Evolutionary conservation across 1,140 invertebrate species (phyloP).

Genomic region (Hyles euphorbiae): DNA sequence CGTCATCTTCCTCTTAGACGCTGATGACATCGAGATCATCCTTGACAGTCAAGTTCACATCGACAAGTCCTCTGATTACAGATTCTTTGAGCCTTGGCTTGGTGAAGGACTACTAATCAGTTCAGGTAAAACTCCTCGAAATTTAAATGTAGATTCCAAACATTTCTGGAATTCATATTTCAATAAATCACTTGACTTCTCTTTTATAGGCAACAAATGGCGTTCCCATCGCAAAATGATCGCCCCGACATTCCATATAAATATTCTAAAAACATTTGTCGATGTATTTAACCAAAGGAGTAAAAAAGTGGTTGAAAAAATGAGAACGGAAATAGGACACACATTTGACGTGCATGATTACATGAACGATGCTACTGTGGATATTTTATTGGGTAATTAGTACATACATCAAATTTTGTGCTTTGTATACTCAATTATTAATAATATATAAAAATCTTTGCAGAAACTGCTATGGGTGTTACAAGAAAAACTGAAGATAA

Average conservation of each 20-base stretch:
- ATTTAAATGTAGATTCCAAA: neutral
- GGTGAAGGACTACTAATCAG: constrained; percentile 91
- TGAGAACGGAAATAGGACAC: constrained; percentile 79
- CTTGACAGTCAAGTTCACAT: constrained; percentile 85
- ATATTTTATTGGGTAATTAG: constrained; percentile 86
- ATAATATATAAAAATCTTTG: constrained; percentile 14
- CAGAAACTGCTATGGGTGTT: constrained; percentile 85
- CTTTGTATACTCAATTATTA: neutral
- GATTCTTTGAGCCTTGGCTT: constrained; percentile 92
- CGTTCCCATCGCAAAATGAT: constrained; percentile 89
- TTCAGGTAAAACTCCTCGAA: constrained; percentile 62
- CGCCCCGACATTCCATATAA: constrained; percentile 95
- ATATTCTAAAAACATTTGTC: constrained; percentile 92
- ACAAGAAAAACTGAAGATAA: constrained; percentile 78
- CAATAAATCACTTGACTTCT: no score
- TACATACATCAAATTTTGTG: neutral
- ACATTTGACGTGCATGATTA: constrained; percentile 90
- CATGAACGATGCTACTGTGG: constrained; percentile 90
- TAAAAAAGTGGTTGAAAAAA: constrained; percentile 79
- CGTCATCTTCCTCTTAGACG: constrained; percentile 79
- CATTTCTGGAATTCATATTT: neutral
- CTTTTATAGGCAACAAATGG: constrained; percentile 85
- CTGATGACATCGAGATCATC: constrained; percentile 83
- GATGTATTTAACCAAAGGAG: constrained; percentile 91
- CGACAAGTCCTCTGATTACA: constrained; percentile 88